Conservation (phyloP, 2,797 vertebrate species). For the Heteromormyrus szaboi region DNA sequence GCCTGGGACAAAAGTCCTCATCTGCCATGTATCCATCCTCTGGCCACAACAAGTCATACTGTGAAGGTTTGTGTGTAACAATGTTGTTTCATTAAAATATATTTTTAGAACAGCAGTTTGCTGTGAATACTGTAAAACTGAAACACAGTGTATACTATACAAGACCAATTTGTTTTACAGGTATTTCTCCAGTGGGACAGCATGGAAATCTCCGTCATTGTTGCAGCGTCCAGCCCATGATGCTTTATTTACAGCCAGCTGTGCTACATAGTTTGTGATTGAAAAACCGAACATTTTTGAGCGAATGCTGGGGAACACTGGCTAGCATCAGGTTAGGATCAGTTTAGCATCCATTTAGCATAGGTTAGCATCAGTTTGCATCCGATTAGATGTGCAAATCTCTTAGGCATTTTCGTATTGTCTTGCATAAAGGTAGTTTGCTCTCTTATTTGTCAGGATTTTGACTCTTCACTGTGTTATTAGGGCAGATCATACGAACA, state of each 20-base stretch:
- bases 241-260: neutral
- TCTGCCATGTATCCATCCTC: neutral
- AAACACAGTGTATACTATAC: neutral
- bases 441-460: neutral
- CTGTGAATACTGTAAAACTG: neutral
- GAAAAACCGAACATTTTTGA: neutral
- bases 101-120: neutral
- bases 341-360: neutral
- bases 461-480: neutral
- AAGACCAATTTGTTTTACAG: neutral
- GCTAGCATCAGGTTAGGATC: neutral
- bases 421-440: neutral
- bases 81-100: neutral
- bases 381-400: neutral
- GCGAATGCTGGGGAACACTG: neutral
- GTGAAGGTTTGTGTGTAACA: neutral
- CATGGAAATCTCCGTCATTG: neutral
- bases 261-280: neutral
- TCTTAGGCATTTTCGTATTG: neutral
- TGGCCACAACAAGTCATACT: neutral
- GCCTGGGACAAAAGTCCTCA: neutral
- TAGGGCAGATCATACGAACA: neutral
- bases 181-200: neutral
- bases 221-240: neutral
- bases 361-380: neutral